These are phyloP conservation scores for Perdita meconis DNA, from an alignment of 2,888 invertebrate species.

Conservation along the genomic window DNA sequence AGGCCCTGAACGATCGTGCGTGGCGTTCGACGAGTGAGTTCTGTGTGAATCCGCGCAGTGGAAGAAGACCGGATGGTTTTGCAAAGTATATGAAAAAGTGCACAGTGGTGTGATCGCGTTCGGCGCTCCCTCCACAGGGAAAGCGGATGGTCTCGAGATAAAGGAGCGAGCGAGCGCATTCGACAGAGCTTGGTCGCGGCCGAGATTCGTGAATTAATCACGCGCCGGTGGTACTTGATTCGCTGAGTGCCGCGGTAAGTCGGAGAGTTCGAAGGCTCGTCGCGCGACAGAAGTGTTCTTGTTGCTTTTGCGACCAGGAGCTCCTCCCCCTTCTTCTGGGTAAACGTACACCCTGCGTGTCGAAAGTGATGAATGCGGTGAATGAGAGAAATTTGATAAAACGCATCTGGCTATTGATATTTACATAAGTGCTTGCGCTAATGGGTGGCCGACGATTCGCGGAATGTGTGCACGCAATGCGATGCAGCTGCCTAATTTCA, in stretches of 20 bases:
- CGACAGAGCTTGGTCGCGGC: slow-evolving; percentile 45
- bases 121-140: neutral
- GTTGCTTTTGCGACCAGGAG: neutral
- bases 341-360: neutral
- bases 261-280: slow-evolving; percentile 3
- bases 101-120: slow-evolving; percentile 8
- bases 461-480: neutral
- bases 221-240: slow-evolving; percentile 37
- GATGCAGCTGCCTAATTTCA: neutral
- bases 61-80: neutral
- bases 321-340: neutral
- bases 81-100: slow-evolving; percentile 7
- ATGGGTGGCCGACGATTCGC: too few species aligned
- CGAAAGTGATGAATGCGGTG: too few species aligned
- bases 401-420: too few species aligned
- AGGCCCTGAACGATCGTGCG: neutral
- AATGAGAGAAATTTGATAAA: too few species aligned
- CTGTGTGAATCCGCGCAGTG: neutral
- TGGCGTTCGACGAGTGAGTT: neutral
- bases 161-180: neutral
- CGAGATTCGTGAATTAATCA: slow-evolving; percentile 57
- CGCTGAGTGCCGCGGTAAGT: slow-evolving; percentile 45
- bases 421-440: too few species aligned
- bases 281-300: slow-evolving; percentile 6
- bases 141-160: slow-evolving; percentile 22